Evolutionary conservation across 2,888 invertebrate genomes (phyloP), one percentile per base, ranked within the genome.

Genomic region (Dryomyza anilis): DNA sequence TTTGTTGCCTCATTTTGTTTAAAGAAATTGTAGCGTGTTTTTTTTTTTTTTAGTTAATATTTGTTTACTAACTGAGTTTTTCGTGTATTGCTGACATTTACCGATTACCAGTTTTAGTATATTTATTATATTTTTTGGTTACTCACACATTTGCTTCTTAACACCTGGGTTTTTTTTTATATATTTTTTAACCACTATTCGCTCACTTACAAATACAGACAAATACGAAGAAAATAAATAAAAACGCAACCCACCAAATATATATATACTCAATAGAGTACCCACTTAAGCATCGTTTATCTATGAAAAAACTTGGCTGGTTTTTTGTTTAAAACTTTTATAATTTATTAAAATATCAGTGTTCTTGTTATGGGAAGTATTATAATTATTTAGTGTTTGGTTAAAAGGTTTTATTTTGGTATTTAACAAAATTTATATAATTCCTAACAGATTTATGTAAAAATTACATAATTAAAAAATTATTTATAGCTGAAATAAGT

Each of bases 1-100:
- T 64, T 61, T n/a, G n/a, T 60, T 55, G 55, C 50, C 62, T 65
- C 19, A 29, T 53, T 56, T 36, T 16, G 16, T 43, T 68, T 5
- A 53, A 62, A 48, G 6, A 19, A 65, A 66, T 63, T 64, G 67
- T 33, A 45, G 30, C 36, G 52, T 64, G 27, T 57, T 48, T 29
- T 55, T 56, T 56, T 52, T 63, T 60, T 46, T 33, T 55, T 19
- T 65, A 61, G 61, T 58, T 2, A 56, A 25, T 60, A 27, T 16
- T 19, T 59, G 14, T 46, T 29, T 50, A 58, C 8, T 45, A 50
- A 23, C 14, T 23, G 21, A 6, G 14, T 36, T 21, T 36, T 36
- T 33, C 14, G 3, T 55, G 16, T 55, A 33, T 23, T 19, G 2
- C 27, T 2, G 3, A 4, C 8, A 39, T 39, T 39, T 39, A 39